A percentile compares a stretch with the other conserved stretches of the same genome.
Conservation (phyloP, 2,888 invertebrate species). For the Alsophila aescularia region DNA sequence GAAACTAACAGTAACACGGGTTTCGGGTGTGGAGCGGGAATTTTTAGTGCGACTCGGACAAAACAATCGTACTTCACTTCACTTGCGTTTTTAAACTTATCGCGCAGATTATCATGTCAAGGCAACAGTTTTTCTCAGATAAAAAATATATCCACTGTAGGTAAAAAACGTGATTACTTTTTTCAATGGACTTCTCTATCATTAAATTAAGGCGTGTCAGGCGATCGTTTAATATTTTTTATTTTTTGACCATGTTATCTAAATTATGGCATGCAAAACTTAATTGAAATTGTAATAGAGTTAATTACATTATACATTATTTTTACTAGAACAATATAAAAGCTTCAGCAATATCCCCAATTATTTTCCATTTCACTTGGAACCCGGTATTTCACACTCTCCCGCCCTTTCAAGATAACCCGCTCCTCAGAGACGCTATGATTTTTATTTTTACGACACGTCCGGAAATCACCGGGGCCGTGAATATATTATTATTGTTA, state of each 20-base stretch:
- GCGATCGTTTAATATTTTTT: no score
- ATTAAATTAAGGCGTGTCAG: no score
- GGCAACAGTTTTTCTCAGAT: no score
- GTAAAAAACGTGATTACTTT: no score
- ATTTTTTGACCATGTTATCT: no score
- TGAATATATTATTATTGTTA: constrained; percentile 83
- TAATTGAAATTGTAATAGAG: neutral
- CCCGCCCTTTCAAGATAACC: constrained; percentile 43
- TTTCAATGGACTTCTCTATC: no score
- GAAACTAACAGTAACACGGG: constrained; percentile 29
- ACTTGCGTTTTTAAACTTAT: neutral
- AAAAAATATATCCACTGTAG: no score
- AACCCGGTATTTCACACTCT: constrained; percentile 6
- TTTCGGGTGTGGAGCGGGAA: constrained; percentile 43
- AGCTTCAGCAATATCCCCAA: constrained; percentile 4
- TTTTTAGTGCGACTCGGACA: neutral
- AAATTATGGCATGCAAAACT: no score
- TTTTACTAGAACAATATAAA: neutral
- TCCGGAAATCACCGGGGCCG: constrained; percentile 76
- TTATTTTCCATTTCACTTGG: neutral
- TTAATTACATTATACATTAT: neutral
- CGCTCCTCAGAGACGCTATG: constrained; percentile 67
- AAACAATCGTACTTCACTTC: neutral
- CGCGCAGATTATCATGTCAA: neutral
- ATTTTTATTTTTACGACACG: constrained; percentile 79